Evolutionary conservation across 53 echinoderm and acorn worm species (phyloP).

Genomic region (Crossaster papposus): DNA sequence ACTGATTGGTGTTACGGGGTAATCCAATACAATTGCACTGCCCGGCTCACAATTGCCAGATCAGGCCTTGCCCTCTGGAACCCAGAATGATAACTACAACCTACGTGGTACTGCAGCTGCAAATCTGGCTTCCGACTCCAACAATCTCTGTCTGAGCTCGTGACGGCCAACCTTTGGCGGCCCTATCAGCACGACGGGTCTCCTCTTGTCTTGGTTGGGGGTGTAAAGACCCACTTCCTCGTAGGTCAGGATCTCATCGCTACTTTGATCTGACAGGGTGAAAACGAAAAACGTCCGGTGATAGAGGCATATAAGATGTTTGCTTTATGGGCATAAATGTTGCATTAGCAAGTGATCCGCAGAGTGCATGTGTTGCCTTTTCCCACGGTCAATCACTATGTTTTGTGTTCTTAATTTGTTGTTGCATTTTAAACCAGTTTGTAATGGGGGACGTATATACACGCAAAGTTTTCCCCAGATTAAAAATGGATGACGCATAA

Average conservation of each 20-base stretch:
- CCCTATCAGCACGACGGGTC: conserved; percentile 94
- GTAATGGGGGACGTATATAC: too few species aligned
- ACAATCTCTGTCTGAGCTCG: conserved; percentile 83
- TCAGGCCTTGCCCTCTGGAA: not conserved
- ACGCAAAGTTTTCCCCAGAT: too few species aligned
- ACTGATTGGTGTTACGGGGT: too few species aligned
- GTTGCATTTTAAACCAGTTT: too few species aligned
- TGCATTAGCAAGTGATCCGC: too few species aligned
- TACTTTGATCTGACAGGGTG: conserved; percentile 64
- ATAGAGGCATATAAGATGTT: not conserved
- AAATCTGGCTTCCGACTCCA: conserved; percentile 76
- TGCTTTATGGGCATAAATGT: not conserved
- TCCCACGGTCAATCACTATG: too few species aligned
- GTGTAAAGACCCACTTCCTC: conserved; percentile 88
- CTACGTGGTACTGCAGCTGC: conserved; percentile 98
- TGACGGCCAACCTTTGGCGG: conserved; percentile 95
- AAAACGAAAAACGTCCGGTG: not conserved
- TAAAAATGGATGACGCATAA: too few species aligned
- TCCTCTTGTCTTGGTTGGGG: conserved; percentile 75
- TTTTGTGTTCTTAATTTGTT: too few species aligned
- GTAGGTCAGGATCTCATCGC: conserved; percentile 85
- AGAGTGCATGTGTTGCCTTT: too few species aligned
- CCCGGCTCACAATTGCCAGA: too few species aligned
- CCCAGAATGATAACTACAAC: conserved; percentile 9
- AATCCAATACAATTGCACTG: too few species aligned